Conservation (phyloP, 2,113 vertebrate species). For the Apteryx owenii region DNA sequence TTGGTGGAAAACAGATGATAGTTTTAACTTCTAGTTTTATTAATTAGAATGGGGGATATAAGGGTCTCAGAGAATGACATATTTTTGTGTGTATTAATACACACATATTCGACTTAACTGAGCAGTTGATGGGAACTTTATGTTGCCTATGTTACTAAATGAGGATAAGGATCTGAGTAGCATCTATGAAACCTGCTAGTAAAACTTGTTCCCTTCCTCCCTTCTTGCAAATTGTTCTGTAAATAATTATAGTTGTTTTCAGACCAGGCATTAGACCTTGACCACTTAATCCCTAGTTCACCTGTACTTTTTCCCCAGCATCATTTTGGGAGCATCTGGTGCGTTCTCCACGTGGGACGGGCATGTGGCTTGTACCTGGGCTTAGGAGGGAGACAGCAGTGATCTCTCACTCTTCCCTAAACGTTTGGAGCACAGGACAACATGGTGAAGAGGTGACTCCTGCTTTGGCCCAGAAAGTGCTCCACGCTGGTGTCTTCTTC, state of each 20-base stretch:
- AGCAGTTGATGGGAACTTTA: background rate
- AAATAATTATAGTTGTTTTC: background rate
- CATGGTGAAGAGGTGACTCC: background rate
- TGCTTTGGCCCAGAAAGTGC: background rate
- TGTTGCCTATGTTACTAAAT: background rate
- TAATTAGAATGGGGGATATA: background rate
- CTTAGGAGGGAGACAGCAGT: background rate
- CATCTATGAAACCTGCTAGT: background rate
- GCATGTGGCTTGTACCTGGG: background rate
- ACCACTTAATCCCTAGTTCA: constrained; percentile 35
- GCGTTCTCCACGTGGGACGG: background rate
- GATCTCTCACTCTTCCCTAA: background rate
- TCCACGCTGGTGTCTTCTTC: background rate
- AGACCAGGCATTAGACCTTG: constrained; percentile 32
- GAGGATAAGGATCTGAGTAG: background rate
- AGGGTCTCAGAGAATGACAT: background rate
- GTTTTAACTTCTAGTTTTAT: background rate
- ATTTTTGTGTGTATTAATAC: background rate
- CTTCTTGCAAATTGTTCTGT: background rate
- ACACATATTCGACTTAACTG: background rate
- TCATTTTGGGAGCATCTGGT: constrained; percentile 2
- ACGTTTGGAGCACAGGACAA: background rate
- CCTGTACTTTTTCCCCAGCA: constrained; percentile 59
- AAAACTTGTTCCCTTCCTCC: background rate
- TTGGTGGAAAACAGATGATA: background rate